Percentiles rank a stretch among this genome's conserved stretches.
Evolutionary conservation across 2,797 vertebrate genomes (phyloP).

Genomic region (Leptodactylus fallax): DNA sequence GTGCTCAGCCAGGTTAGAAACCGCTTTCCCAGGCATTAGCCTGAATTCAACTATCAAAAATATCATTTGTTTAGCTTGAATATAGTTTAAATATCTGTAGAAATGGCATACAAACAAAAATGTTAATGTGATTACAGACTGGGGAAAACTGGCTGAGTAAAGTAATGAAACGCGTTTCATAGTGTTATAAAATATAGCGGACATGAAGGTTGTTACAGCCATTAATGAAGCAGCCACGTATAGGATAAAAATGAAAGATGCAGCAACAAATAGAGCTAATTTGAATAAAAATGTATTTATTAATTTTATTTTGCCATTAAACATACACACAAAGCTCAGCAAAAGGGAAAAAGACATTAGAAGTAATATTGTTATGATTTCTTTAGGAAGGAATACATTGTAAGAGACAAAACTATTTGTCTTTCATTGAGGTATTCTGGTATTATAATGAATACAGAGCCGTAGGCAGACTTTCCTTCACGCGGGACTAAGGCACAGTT

Average conservation of each 20-base stretch:
- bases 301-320: constrained; percentile 41
- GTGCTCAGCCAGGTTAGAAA: constrained; percentile 20
- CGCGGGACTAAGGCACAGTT: no score
- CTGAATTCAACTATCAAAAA: constrained; percentile 24
- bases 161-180: constrained; percentile 27
- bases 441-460: no score
- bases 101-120: constrained; percentile 43
- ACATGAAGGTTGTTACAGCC: constrained; percentile 30
- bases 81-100: constrained; percentile 16
- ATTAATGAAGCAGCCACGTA: constrained; percentile 21
- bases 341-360: not conserved
- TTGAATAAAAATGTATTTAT: constrained; percentile 38
- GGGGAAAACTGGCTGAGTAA: constrained; percentile 27
- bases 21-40: not conserved
- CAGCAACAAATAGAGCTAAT: constrained; percentile 22
- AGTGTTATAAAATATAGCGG: constrained; percentile 16
- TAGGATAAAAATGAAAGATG: constrained; percentile 38
- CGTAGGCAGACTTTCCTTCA: no score
- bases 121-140: constrained; percentile 35
- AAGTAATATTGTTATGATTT: constrained; percentile 14
- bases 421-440: no score
- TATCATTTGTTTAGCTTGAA: constrained; percentile 17
- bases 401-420: not conserved
- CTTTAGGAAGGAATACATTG: not conserved
- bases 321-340: not conserved